These are phyloP conservation scores for Stictocephala bisonia DNA, from an alignment of 2,888 invertebrate genomes.

Conservation along the genomic window DNA sequence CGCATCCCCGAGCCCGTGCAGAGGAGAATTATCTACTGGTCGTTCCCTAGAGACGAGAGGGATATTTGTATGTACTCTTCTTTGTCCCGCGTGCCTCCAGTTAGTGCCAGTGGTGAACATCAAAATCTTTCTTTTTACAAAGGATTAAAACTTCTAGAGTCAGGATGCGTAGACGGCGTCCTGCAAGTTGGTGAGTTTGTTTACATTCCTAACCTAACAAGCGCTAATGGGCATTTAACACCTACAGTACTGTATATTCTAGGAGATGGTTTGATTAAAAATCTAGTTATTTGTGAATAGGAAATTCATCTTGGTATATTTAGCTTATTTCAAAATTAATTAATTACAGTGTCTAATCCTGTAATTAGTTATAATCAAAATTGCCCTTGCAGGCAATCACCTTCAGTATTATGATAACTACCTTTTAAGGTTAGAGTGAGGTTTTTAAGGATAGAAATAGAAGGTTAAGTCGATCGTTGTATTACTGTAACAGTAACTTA, in stretches of 20 bases:
- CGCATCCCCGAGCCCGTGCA: constrained; percentile 91
- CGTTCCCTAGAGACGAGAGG: constrained; percentile 87
- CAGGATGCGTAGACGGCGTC: constrained; percentile 85
- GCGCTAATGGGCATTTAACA: too few species aligned
- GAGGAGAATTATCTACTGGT: constrained; percentile 88
- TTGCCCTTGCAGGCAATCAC: too few species aligned
- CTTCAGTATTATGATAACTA: too few species aligned
- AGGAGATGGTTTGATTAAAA: too few species aligned
- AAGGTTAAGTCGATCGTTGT: background rate
- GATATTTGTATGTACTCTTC: constrained; percentile 93
- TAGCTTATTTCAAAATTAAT: too few species aligned
- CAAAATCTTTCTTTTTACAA: constrained; percentile 88
- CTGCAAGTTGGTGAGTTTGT: constrained; percentile 86
- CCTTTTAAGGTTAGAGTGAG: background rate
- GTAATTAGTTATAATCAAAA: too few species aligned
- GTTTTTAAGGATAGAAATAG: background rate
- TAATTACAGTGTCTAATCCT: too few species aligned
- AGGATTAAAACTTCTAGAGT: constrained; percentile 85
- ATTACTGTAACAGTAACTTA: background rate
- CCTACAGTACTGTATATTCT: too few species aligned
- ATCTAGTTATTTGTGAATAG: too few species aligned
- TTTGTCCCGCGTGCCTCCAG: constrained; percentile 70
- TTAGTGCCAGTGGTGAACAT: constrained; percentile 71
- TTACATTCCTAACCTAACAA: constrained; percentile 35
- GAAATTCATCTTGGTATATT: too few species aligned